Base-by-base conservation (phyloP, 2,888 invertebrate genomes). In the Oconnorella tubifera region DNA sequence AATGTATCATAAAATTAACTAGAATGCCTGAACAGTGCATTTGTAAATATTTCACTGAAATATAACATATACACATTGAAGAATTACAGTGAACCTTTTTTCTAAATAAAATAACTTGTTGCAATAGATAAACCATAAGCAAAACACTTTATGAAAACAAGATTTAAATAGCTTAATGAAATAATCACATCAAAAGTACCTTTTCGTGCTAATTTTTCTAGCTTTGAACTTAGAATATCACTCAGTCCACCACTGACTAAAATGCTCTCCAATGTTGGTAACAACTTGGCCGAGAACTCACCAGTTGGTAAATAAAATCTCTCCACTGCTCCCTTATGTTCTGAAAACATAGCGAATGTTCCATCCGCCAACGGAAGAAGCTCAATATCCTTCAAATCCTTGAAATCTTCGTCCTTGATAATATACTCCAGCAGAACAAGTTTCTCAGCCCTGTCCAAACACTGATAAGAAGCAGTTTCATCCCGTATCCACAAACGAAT, bases 311-410 rank as follows among this genome's bases (percentile, higher is more conserved):
- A 31, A 50, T 53, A 67, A 2, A 67, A 58, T 23, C 27, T 14
- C 25, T 57, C 56, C 48, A 23, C 51, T n/a, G 14, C 1, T 2
- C 53, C 53, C 10, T 27, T 27, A 23, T 4, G 14, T 23, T 4
- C 10, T 6, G 55, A 64, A n/a, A 69, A 72, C n/a, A 28, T 33
- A 1, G 56, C 63, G 56, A 72, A 71, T 48, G 48, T 51, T 10
- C 62, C 64, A 59, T 66, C 61, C 14, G 62, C 62, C 14, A 70
- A 59, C 19, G 72, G 73, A 28, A 73, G 59, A 50, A 73, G 63
- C 33, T 63, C 58, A 19, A 70, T 59, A 19, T 60, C 64, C 10
- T 2, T 27, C 53, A 72, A 51, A 10, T 68, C 70, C 27, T 33
- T 33, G 50, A 60, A 65, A 27, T 66, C 66, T 32, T 63, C 62